Evolutionary conservation across 2,888 invertebrate genomes (phyloP).

Genomic region (Phaedon cochleariae): DNA sequence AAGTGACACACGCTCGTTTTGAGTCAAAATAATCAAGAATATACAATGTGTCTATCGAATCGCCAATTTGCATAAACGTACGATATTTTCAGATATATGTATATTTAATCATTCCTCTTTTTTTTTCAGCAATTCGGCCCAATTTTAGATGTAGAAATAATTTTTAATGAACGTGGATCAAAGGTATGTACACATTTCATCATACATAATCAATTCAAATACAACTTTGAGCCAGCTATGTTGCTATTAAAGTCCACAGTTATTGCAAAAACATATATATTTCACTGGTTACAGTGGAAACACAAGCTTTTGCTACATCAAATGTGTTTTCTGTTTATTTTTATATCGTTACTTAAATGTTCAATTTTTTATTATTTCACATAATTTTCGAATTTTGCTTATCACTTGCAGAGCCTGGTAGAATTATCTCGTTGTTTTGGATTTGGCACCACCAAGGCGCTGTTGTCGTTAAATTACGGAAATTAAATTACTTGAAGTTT

Average conservation of each 20-base stretch:
- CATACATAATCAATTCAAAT: conserved; percentile 33
- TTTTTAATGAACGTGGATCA: conserved; percentile 99
- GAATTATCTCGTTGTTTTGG: no score
- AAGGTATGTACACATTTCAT: conserved; percentile 81
- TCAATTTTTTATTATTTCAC: neutral
- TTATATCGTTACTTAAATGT: no score
- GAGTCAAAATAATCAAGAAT: no score
- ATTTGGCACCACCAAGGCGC: no score
- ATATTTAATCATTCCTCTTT: conserved; percentile 38
- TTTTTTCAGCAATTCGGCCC: conserved; percentile 95
- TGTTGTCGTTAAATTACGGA: no score
- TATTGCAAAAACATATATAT: conserved; percentile 38
- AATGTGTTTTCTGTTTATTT: no score
- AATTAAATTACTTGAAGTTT: no score
- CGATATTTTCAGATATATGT: no score
- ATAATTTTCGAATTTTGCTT: neutral
- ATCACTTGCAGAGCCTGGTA: conserved; percentile 29
- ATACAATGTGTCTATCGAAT: no score
- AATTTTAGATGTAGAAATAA: conserved; percentile 99
- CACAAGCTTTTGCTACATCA: neutral
- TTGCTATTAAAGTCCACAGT: conserved; percentile 55
- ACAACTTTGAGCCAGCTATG: conserved; percentile 56
- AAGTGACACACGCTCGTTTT: no score
- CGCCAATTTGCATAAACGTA: no score
- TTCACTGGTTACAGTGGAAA: neutral